A percentile compares a stretch with the other conserved stretches of the same genome.
Evolutionary conservation across 2,888 invertebrate species (phyloP).

Genomic region (Pasiphila rectangulata): DNA sequence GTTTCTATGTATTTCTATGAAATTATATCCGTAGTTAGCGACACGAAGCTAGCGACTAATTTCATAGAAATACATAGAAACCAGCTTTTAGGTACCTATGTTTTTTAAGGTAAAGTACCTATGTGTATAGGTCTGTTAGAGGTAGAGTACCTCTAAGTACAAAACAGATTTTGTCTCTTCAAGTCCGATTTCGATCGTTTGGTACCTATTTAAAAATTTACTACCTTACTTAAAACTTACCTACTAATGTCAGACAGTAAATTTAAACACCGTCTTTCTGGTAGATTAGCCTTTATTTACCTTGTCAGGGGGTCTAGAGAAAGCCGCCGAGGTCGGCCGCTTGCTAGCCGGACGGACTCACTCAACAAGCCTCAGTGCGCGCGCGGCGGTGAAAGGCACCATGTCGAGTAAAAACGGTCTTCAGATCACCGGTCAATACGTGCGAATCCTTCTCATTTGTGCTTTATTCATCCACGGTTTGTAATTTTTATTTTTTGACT

Average conservation of each 20-base stretch:
- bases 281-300: conserved; percentile 40
- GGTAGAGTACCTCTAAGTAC: too few relatives aligned
- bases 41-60: too few relatives aligned
- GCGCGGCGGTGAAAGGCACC: conserved; percentile 74
- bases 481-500: conserved; percentile 39
- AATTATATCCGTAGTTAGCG: too few relatives aligned
- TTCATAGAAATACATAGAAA: not conserved
- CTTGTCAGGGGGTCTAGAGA: conserved; percentile 64
- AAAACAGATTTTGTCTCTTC: too few relatives aligned
- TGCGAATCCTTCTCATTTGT: conserved; percentile 67
- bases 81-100: not conserved
- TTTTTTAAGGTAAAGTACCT: not conserved
- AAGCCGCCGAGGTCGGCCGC: conserved; percentile 65
- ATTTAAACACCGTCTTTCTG: conserved; percentile 5
- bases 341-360: conserved; percentile 42
- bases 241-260: not conserved
- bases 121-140: too few relatives aligned
- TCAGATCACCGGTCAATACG: conserved; percentile 54
- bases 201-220: too few relatives aligned
- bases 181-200: too few relatives aligned
- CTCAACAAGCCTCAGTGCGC: conserved; percentile 58
- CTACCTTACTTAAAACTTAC: not conserved
- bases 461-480: conserved; percentile 70
- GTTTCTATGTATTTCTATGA: too few relatives aligned
- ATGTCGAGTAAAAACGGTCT: conserved; percentile 57